phyloP scores from a whole-genome alignment of 2,797 vertebrate genomes.

The Neosilurus hyrtlii region DNA sequence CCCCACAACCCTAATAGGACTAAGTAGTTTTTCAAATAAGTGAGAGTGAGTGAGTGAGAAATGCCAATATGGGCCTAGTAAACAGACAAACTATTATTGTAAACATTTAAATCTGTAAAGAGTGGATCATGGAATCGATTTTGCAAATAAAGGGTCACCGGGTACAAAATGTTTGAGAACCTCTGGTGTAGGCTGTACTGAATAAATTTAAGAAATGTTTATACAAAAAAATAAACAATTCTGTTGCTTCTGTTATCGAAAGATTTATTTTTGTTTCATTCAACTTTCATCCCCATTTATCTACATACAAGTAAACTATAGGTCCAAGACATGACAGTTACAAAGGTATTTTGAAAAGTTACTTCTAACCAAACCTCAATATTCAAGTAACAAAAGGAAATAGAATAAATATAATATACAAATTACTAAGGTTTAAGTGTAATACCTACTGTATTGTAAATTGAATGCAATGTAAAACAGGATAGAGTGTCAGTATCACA shows the following conservation, averaged over 20 bases:
- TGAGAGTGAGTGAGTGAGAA: no score
- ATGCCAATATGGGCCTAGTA: not conserved
- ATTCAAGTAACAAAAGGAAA: conserved; percentile 68
- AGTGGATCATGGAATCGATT: not conserved
- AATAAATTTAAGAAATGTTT: not conserved
- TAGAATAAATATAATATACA: conserved; percentile 51
- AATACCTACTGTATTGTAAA: conserved; percentile 15
- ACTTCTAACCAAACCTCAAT: conserved; percentile 43
- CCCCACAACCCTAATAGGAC: no score
- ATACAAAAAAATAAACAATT: not conserved
- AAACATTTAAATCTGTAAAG: not conserved
- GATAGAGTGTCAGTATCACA: not conserved
- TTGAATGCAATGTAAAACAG: not conserved
- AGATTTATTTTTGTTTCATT: conserved; percentile 55
- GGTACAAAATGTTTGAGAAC: not conserved
- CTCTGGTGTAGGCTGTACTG: not conserved
- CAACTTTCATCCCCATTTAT: conserved; percentile 54
- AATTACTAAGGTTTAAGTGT: conserved; percentile 29
- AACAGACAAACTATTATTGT: not conserved
- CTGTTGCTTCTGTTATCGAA: conserved; percentile 28
- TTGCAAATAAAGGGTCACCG: not conserved
- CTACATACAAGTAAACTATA: conserved; percentile 50
- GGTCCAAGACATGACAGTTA: conserved; percentile 55
- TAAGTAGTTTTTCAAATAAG: no score
- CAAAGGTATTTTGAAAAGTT: conserved; percentile 39